phyloP scores from a whole-genome alignment of 1,140 invertebrate species.

The Oedothorax gibbosus region DNA sequence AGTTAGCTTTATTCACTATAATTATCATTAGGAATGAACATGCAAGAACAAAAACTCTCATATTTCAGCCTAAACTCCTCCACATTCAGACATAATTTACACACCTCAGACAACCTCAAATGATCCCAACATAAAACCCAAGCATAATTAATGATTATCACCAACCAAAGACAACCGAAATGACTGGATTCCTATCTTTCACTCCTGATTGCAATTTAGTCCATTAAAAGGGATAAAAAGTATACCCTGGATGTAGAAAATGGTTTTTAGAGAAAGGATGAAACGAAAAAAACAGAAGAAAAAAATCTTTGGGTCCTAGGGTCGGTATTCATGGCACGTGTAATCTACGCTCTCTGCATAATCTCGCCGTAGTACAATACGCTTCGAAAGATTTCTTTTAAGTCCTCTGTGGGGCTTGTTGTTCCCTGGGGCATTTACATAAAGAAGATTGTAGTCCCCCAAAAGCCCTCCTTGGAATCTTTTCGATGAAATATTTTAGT shows the following conservation, averaged over 20 bases:
- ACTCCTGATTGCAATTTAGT: slow-evolving; percentile 36
- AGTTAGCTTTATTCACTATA: background rate
- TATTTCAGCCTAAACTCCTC: too few species aligned
- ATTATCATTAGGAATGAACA: too few species aligned
- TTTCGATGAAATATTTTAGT: slow-evolving; percentile 61
- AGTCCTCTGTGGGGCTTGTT: slow-evolving; percentile 52
- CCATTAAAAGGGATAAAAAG: slow-evolving; percentile 45
- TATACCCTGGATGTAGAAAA: slow-evolving; percentile 26
- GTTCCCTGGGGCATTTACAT: slow-evolving; percentile 59
- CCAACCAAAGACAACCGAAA: too few species aligned
- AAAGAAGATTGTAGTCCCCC: slow-evolving; percentile 57
- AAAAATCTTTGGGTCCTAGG: slow-evolving; percentile 33
- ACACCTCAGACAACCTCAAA: too few species aligned
- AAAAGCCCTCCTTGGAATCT: slow-evolving; percentile 31
- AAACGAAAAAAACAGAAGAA: slow-evolving; percentile 17
- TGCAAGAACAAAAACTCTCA: too few species aligned
- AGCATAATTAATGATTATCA: too few species aligned
- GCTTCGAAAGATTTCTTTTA: slow-evolving; percentile 54
- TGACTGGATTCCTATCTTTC: too few species aligned
- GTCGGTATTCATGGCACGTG: slow-evolving; percentile 50
- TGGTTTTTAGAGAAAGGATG: background rate
- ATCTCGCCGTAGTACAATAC: slow-evolving; percentile 54
- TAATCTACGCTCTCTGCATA: slow-evolving; percentile 58
- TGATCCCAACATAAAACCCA: too few species aligned
- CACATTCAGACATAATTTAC: too few species aligned